These are phyloP conservation scores for Hypanus sabinus DNA, from an alignment of 2,113 vertebrate genomes.

Conservation along the genomic window DNA sequence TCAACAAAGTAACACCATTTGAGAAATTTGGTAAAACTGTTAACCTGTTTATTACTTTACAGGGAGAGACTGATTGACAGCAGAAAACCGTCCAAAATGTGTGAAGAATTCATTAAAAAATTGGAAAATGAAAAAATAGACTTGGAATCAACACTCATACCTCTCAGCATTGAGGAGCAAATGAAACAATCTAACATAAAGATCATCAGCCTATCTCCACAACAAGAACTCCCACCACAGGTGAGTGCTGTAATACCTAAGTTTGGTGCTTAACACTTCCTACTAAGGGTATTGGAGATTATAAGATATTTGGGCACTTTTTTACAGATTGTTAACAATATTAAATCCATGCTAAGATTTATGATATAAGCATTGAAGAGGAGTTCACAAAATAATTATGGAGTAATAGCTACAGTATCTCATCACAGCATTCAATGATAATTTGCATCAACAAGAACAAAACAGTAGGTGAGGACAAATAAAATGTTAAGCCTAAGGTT, in stretches of 20 bases:
- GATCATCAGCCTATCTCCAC: conserved; percentile 40
- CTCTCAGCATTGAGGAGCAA: conserved; percentile 52
- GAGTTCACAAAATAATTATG: not conserved
- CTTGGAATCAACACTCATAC: conserved; percentile 32
- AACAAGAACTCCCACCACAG: not conserved
- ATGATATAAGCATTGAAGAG: not conserved
- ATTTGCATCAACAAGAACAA: not conserved
- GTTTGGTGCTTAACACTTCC: not conserved
- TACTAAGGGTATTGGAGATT: not conserved
- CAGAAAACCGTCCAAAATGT: not conserved
- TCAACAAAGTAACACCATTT: not conserved
- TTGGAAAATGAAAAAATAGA: not conserved
- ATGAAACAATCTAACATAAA: conserved; percentile 47
- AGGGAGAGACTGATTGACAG: not conserved
- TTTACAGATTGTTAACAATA: not conserved
- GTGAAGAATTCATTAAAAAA: not conserved
- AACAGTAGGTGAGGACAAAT: not conserved
- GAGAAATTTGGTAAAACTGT: not conserved
- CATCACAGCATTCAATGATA: not conserved
- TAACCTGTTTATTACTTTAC: not conserved
- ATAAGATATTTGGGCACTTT: not conserved
- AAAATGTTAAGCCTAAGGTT: too few relatives aligned
- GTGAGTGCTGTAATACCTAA: conserved; percentile 39
- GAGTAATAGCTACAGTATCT: not conserved
- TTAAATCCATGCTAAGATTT: not conserved